Conservation (phyloP, 2,113 vertebrate species). For the Acanthisitta chloris region DNA sequence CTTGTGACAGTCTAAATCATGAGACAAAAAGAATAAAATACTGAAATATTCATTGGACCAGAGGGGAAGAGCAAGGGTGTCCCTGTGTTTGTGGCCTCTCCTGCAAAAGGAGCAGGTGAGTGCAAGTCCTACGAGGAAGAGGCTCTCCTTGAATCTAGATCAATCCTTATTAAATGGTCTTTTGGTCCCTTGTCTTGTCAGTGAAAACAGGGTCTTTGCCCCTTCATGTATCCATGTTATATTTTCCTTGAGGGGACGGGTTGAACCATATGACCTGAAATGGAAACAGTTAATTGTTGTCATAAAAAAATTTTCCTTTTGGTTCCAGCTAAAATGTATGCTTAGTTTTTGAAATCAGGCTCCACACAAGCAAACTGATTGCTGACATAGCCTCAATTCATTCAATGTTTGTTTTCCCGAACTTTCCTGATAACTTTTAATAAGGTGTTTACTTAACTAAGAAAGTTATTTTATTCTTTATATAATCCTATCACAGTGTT, state of each 20-base stretch:
- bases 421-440: not conserved
- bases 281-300: not conserved
- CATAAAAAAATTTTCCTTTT: not conserved
- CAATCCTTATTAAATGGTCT: not conserved
- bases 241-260: not conserved
- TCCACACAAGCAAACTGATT: not conserved
- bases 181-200: not conserved
- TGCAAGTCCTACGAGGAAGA: accelerated
- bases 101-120: not conserved
- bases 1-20: not conserved
- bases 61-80: not conserved
- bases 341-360: not conserved
- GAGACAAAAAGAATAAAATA: not conserved
- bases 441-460: not conserved
- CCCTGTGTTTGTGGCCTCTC: not conserved
- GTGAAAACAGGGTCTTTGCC: not conserved
- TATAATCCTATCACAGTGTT: not conserved
- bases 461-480: not conserved
- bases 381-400: not conserved
- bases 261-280: not conserved
- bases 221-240: not conserved
- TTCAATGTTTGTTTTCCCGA: not conserved
- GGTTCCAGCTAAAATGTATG: not conserved
- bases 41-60: not conserved
- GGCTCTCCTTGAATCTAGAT: not conserved